Evolutionary conservation across 2,797 vertebrate species (phyloP), one percentile per base, ranked within the genome.

Genomic region (Gorsachius magnificus): DNA sequence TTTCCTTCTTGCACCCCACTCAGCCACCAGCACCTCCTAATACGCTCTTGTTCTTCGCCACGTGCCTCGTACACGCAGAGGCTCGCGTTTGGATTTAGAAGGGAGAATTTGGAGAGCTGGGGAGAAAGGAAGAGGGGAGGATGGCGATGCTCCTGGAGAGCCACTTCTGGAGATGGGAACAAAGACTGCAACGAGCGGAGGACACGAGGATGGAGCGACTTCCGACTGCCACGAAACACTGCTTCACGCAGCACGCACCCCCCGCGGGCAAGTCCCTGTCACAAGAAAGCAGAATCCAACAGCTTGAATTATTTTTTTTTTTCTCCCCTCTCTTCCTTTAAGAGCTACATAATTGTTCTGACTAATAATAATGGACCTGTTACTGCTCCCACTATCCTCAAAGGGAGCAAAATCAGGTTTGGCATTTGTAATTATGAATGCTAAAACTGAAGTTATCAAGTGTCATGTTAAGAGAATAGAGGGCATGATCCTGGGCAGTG

Each of bases 341-440:
- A 86, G 89, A 86, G 70, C 89, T 83, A 53, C 79, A 61, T 81
- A 92, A 94, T 91, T 66, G 21, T 74, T 89, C 90, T 93, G 90
- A 92, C 95, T 84, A 77, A 69, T 70, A 92, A 89, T 89, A 93
- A 95, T 20, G 58, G 94, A 95, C 83, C 89, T 80, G 90, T 70
- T 94, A 85, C 75, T 35, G 41, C 79, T 92, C 71, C 64, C 60
- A 14, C 64, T 46, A 41, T 35, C 79, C 92, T 92, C 91, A 77
- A 79, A 68, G 61, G 69, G 50, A 95, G 54, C 50, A 72, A 90
- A 96, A 96, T 96, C 89, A 90, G 77, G 33, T 89, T 91, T 95
- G 94, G 95, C 95, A 88, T 90, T 93, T 96, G 76, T 90, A 95
- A 95, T 93, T 95, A 89, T 9, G 78, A 50, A 88, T 57, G 79